Evolutionary conservation across 2,888 invertebrate genomes (phyloP).

Genomic region (Oligia latruncula): DNA sequence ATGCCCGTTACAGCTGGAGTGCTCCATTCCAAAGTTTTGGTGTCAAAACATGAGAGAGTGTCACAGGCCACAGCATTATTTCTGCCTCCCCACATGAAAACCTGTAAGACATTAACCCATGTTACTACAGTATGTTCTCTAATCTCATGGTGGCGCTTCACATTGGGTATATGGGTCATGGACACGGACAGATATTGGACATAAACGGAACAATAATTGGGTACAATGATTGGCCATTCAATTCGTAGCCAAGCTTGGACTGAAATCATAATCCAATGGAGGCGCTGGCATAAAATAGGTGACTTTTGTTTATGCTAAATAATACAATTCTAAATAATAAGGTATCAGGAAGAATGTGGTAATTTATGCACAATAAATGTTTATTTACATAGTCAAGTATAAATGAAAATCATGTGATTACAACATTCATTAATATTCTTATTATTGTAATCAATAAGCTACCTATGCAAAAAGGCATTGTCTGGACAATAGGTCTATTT

Average conservation of each 20-base stretch:
- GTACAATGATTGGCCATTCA: too few relatives aligned
- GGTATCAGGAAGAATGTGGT: conserved; percentile 42
- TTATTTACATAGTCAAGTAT: conserved; percentile 35
- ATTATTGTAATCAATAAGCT: conserved; percentile 25
- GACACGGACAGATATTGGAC: rapidly evolving
- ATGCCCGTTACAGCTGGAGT: conserved; percentile 92
- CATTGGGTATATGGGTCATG: too few relatives aligned
- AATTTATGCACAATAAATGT: conserved; percentile 33
- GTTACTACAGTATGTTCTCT: conserved; percentile 12
- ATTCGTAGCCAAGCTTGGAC: too few relatives aligned
- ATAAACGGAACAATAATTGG: too few relatives aligned
- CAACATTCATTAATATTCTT: conserved; percentile 39
- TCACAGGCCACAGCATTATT: conserved; percentile 96
- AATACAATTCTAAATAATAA: conserved; percentile 5
- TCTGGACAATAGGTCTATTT: conserved; percentile 35
- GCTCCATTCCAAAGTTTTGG: conserved; percentile 92
- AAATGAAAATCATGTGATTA: conserved; percentile 32
- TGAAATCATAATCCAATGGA: too few relatives aligned
- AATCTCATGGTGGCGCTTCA: too few relatives aligned
- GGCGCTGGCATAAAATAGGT: too few relatives aligned
- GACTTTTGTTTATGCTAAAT: background rate
- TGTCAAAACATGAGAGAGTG: conserved; percentile 95
- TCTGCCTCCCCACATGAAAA: conserved; percentile 97
- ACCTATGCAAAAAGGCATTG: background rate
- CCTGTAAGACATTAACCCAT: conserved; percentile 76